Evolutionary conservation across 2,797 vertebrate genomes (phyloP), one percentile per base, ranked within the genome.

Genomic region (Anguilla marmorata): DNA sequence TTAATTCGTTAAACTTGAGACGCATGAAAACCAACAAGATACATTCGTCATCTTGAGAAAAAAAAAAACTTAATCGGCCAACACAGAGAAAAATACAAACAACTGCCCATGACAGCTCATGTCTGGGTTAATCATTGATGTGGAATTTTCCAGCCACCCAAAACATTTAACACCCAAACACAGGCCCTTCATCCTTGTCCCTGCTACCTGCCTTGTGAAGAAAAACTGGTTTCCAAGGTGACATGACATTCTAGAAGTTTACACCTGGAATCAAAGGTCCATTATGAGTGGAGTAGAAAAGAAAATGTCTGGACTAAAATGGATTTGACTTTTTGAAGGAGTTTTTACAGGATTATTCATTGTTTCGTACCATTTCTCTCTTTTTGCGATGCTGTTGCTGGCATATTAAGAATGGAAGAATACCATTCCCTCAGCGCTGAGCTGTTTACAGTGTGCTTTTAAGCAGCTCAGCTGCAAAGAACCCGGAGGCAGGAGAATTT

Each of bases 61-160:
- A 86, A 69, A 14, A 86, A 86, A 86, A 33, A 7, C 72, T 58
- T 24, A 24, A 41, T 30, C 27, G 85, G 52, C 86, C 48, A 52
- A 14, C 85, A 76, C 12, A 72, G 58, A 72, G 27, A 24, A 24
- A 83, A 30, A 50, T 21, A 16, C 80, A 66, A 79, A 58, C 50
- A 58, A 85, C 41, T 72, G 27, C 58, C 30, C n/a, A 72, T 41
- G 48, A 66, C 3, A n/a, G 37, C 79, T 52, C 30, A 16, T 33
- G 6, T 41, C 85, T 58, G 45, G 85, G 88, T 89, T 89, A 86
- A 84, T 86, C 33, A 86, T 84, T 89, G 21, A 84, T 41, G 79
- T 84, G 74, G 88, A 88, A 86, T 54, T 69, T 74, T 72, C 85
- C 76, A 84, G 79, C 21, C 9, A n/a, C 33, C 3, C 3, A 54